Conservation (phyloP, 2,888 invertebrate species). For the Strigamia transsilvanica region DNA sequence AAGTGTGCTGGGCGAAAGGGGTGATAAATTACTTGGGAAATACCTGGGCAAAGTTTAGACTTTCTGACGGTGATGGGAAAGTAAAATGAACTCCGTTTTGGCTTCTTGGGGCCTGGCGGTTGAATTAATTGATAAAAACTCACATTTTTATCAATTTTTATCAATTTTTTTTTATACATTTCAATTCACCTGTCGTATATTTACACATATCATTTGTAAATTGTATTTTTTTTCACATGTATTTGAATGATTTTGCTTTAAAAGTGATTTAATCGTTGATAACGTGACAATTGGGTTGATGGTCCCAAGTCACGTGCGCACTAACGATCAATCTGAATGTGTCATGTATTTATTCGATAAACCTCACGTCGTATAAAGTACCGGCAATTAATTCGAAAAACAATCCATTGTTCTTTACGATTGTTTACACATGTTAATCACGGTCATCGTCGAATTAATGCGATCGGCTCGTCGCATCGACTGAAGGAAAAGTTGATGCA, state of each 20-base stretch:
- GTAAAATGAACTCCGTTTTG: neutral
- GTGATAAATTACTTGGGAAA: neutral
- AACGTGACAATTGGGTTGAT: neutral
- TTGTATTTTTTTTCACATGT: neutral
- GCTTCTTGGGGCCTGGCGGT: too few species aligned
- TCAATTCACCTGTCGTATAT: too few species aligned
- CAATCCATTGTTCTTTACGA: neutral
- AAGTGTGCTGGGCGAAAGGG: neutral
- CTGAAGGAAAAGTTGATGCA: neutral
- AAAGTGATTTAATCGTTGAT: neutral
- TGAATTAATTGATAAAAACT: too few species aligned
- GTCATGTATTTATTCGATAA: constrained; percentile 25
- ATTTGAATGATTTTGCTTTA: neutral
- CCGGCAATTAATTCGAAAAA: neutral
- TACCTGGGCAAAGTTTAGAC: neutral
- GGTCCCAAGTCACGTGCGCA: neutral
- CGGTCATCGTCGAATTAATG: neutral
- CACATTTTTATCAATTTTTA: neutral
- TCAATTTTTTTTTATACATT: neutral
- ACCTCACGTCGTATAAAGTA: neutral
- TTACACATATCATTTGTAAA: neutral
- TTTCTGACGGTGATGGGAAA: neutral
- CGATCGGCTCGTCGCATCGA: neutral
- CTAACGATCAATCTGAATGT: neutral
- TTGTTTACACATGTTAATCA: neutral